phyloP scores from a whole-genome alignment of 2,888 invertebrate species.

The Acrobeloides nanus region DNA sequence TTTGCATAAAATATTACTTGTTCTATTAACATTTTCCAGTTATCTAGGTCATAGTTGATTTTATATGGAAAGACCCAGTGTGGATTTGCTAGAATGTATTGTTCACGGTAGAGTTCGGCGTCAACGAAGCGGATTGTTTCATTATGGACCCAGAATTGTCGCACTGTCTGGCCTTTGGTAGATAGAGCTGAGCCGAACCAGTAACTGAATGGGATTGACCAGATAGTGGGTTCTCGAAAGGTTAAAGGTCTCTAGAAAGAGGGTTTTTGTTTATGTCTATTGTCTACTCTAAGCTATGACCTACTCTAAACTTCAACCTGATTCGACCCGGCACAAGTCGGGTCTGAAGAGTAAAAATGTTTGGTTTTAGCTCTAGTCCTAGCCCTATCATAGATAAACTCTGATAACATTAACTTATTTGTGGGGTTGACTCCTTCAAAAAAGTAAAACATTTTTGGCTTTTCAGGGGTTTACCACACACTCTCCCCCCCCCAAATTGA shows the following conservation, averaged over 20 bases:
- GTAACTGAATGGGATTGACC: constrained; percentile 50
- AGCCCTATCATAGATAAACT: too few relatives aligned
- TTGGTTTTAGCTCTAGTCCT: not conserved
- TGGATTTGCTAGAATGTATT: constrained; percentile 47
- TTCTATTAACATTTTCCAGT: constrained; percentile 48
- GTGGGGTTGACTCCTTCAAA: too few relatives aligned
- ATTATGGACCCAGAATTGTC: constrained; percentile 52
- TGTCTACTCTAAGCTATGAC: not conserved
- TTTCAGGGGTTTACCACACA: too few relatives aligned
- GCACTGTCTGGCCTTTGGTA: constrained; percentile 41
- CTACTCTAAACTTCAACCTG: not conserved
- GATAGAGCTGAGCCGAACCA: constrained; percentile 44
- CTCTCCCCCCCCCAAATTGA: too few relatives aligned
- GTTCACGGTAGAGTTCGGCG: constrained; percentile 35
- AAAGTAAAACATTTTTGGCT: too few relatives aligned
- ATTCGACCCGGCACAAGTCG: not conserved
- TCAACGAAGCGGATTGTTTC: constrained; percentile 44
- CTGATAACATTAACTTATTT: too few relatives aligned
- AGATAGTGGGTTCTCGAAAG: constrained; percentile 31
- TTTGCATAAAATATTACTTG: too few relatives aligned
- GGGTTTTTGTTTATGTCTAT: constrained; percentile 1
- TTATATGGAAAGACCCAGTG: constrained; percentile 49
- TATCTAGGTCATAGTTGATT: constrained; percentile 48
- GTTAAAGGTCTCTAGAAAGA: too few relatives aligned
- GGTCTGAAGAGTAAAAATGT: not conserved